A percentile compares a stretch with the other conserved stretches of the same genome.
These are phyloP conservation scores for Cerceris rybyensis DNA, from an alignment of 2,888 invertebrate genomes.

Conservation along the genomic window DNA sequence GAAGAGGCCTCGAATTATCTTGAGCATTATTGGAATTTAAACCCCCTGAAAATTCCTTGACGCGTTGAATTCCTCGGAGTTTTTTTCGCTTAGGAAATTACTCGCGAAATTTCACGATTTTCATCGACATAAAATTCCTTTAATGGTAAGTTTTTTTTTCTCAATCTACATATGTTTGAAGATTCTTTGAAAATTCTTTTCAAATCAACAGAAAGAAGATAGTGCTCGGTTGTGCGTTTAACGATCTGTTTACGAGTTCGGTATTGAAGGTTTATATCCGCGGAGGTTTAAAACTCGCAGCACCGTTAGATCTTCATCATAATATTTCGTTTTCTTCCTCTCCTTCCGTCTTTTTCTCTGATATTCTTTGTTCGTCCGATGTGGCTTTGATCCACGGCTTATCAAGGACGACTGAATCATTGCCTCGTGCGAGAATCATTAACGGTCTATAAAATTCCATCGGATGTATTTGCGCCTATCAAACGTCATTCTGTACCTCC, in stretches of 20 bases:
- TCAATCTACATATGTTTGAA: no score
- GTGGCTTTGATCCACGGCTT: conserved; percentile 32
- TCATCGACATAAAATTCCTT: background rate
- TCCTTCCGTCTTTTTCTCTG: background rate
- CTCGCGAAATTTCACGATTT: background rate
- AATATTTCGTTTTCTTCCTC: background rate
- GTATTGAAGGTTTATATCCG: background rate
- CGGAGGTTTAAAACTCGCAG: background rate
- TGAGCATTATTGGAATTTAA: background rate
- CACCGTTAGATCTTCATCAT: conserved; percentile 9
- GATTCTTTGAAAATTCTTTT: no score
- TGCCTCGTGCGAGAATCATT: conserved; percentile 39
- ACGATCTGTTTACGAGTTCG: background rate
- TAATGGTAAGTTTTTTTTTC: no score
- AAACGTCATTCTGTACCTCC: conserved; percentile 10
- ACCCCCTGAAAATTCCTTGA: conserved; percentile 1
- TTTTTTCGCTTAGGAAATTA: background rate
- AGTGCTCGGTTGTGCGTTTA: background rate
- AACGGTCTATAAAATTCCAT: conserved; percentile 52
- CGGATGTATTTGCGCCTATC: conserved; percentile 22
- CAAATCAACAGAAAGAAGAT: no score
- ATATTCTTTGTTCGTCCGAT: conserved; percentile 34
- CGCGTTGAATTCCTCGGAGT: background rate
- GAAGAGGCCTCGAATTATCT: background rate
- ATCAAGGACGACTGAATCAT: conserved; percentile 58